These are phyloP conservation scores for Brachymystax lenok DNA, from an alignment of 2,797 vertebrate genomes.

Conservation along the genomic window DNA sequence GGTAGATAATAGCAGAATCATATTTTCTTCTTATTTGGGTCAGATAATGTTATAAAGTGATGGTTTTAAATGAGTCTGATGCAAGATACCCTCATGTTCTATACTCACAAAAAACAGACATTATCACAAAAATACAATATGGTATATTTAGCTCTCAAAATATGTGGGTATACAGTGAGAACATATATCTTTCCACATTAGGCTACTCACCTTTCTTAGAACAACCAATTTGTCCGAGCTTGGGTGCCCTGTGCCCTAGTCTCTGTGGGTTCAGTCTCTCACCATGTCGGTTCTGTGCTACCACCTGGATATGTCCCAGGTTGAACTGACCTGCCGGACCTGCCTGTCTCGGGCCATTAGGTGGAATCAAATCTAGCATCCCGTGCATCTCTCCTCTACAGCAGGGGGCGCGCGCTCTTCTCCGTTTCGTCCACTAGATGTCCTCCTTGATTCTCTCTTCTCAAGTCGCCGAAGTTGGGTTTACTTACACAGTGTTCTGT, in stretches of 20 bases:
- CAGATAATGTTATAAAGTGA: too few relatives aligned
- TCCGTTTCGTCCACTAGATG: conserved; percentile 56
- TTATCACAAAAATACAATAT: too few relatives aligned
- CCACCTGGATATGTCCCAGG: conserved; percentile 64
- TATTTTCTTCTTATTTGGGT: not conserved
- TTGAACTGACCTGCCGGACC: conserved; percentile 65
- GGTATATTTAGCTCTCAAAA: too few relatives aligned
- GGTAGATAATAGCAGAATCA: not conserved
- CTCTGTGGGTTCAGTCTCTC: conserved; percentile 62
- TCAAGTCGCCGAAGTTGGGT: conserved; percentile 22
- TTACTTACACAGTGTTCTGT: conserved; percentile 64
- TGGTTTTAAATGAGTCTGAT: too few relatives aligned
- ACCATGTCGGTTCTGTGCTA: conserved; percentile 32
- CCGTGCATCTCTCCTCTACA: conserved; percentile 71
- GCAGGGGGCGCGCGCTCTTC: conserved; percentile 18
- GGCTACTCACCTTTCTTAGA: conserved; percentile 75
- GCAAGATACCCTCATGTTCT: too few relatives aligned
- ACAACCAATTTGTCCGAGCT: conserved; percentile 79
- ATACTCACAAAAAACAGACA: too few relatives aligned
- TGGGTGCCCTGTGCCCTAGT: conserved; percentile 74
- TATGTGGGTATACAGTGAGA: too few relatives aligned
- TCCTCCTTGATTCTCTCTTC: conserved; percentile 43
- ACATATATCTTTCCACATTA: too few relatives aligned
- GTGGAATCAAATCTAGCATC: conserved; percentile 73
- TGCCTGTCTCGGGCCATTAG: conserved; percentile 65